Evolutionary conservation across 2,113 vertebrate genomes (phyloP), one percentile per base, ranked within the genome.

Genomic region (Capra hircus): DNA sequence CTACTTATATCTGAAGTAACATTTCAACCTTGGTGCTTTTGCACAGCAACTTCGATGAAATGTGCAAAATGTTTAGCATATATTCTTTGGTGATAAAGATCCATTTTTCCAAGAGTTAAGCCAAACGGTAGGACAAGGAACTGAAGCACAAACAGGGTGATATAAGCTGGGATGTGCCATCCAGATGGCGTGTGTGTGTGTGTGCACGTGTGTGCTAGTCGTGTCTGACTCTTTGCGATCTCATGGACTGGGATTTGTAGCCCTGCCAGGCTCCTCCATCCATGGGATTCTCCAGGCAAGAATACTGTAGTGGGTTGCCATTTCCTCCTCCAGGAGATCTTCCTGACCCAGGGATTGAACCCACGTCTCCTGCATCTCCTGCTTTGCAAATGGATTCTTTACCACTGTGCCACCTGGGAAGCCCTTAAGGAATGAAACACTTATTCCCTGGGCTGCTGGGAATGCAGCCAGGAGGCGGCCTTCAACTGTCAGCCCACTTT

Each of bases 1-100:
- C 88, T 92, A 67, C 48, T 90, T 82, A 91, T 55, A 92, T 33
- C 36, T 11, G 82, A 97, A 93, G 36, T 86, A 55, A 67, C 25
- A 71, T 88, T 88, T 92, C 59, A 86, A 60, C 45, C 36, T 98
- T 97, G 82, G 36, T 50, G 85, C 77, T 92, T 97, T 85, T 43
- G 8, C 48, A 90, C 11, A 88, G 92, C 19, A 85, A 88, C 28
- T 87, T 92, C 15, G 4, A 74, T 83, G 67, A 83, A 33, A 60
- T 77, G 88, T 97, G 93, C 78, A 90, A 94, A 88, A 83, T 89
- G 2, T 77, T 96, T 57, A 96, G 83, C 48, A 50, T 77, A 67
- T 71, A 77, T 85, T 94, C 40, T 87, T 92, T 62, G 50, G 60
- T 90, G 52, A 67, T 28, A 60, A 92, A 55, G 62, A 84, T 59